Percentiles rank a stretch among this genome's conserved stretches.
phyloP scores from a whole-genome alignment of 2,888 invertebrate genomes.

The Reticulitermes lucifugus region DNA sequence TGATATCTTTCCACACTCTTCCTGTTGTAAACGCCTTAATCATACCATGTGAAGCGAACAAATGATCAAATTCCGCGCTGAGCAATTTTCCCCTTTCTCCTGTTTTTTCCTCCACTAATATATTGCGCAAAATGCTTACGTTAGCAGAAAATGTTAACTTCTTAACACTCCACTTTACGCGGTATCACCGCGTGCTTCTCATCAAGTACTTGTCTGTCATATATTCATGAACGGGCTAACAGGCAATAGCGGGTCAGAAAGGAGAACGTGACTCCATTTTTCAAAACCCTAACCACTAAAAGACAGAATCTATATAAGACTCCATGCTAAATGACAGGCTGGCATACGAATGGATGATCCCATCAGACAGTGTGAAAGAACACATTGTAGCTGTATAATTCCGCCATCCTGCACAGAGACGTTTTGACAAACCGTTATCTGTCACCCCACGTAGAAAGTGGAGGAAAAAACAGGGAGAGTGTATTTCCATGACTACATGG shows the following conservation, averaged over 20 bases:
- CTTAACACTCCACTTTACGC: too few relatives aligned
- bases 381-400: slow-evolving; percentile 42
- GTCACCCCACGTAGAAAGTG: slow-evolving; percentile 19
- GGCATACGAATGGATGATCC: slow-evolving; percentile 37
- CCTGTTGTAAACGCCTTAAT: too few relatives aligned
- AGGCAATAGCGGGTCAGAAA: slow-evolving; percentile 6
- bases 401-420: slow-evolving; percentile 36
- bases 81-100: too few relatives aligned
- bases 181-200: too few relatives aligned
- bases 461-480: not conserved
- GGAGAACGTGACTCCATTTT: slow-evolving; percentile 11
- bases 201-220: not conserved
- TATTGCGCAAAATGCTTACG: too few relatives aligned
- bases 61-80: too few relatives aligned
- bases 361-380: slow-evolving; percentile 41
- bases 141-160: too few relatives aligned
- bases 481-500: slow-evolving; percentile 17
- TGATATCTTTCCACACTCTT: too few relatives aligned
- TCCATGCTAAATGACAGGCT: slow-evolving; percentile 39
- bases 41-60: too few relatives aligned
- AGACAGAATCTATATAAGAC: slow-evolving; percentile 28
- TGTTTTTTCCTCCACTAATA: too few relatives aligned
- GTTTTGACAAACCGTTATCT: slow-evolving; percentile 33
- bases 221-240: slow-evolving; percentile 19
- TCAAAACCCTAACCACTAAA: slow-evolving; percentile 26